Conservation (phyloP, 2,888 invertebrate genomes). For the Balanococcus diminutus region DNA sequence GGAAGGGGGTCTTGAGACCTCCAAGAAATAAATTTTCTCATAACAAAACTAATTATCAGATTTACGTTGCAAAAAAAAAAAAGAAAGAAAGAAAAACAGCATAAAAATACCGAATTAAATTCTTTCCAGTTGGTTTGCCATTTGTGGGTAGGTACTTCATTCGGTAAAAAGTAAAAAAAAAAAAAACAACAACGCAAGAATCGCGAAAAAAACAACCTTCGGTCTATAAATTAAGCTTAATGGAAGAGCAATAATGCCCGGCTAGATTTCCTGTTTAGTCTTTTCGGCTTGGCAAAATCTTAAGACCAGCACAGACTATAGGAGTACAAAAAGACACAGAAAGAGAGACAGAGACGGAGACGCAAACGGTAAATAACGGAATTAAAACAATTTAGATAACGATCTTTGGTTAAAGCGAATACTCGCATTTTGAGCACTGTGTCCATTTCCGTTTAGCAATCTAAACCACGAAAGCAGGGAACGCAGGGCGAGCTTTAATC, state of each 20-base stretch:
- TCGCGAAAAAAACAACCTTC: not conserved
- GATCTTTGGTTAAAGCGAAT: constrained; percentile 12
- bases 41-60: no score
- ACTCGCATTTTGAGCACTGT: not conserved
- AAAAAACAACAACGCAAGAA: not conserved
- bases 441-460: constrained; percentile 16
- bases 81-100: not conserved
- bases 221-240: constrained; percentile 27
- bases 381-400: constrained; percentile 31
- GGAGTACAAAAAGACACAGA: not conserved
- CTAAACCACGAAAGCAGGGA: no score
- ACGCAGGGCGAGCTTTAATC: not conserved
- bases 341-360: not conserved
- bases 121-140: not conserved
- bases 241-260: constrained; percentile 20
- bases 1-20: no score
- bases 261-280: constrained; percentile 14
- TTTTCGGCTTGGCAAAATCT: not conserved
- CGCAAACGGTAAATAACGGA: not conserved
- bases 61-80: not conserved
- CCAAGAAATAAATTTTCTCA: no score
- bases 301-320: not conserved
- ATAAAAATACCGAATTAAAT: not conserved
- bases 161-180: not conserved
- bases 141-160: not conserved